Evolutionary conservation across 2,797 vertebrate genomes (phyloP).

Genomic region (Buceros bicornis): DNA sequence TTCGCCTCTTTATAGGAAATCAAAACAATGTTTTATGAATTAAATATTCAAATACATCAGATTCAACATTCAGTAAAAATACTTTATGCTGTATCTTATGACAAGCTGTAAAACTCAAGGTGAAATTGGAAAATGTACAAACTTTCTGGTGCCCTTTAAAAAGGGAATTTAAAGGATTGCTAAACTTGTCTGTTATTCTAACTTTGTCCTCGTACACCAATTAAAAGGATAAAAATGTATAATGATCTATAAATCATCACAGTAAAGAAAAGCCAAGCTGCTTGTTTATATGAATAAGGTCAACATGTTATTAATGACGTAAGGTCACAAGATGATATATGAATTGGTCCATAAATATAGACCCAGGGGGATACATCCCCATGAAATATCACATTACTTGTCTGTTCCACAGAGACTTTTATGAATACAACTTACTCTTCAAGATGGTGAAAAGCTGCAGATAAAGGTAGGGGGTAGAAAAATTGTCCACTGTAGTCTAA

Average conservation of each 20-base stretch:
- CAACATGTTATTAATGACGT: slow-evolving; percentile 7
- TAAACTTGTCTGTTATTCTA: slow-evolving; percentile 19
- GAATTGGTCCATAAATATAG: slow-evolving; percentile 32
- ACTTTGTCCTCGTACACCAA: neutral
- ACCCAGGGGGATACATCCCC: neutral
- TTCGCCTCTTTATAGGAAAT: slow-evolving; percentile 1
- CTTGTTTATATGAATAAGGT: slow-evolving; percentile 35
- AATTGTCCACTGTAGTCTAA: neutral
- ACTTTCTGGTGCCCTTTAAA: slow-evolving; percentile 2
- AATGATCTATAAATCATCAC: slow-evolving; percentile 23
- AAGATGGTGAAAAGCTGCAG: slow-evolving; percentile 6
- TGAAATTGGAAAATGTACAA: slow-evolving; percentile 6
- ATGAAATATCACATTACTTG: slow-evolving; percentile 1
- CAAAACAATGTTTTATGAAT: slow-evolving; percentile 35
- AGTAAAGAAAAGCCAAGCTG: slow-evolving; percentile 4
- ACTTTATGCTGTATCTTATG: neutral
- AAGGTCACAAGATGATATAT: slow-evolving; percentile 25
- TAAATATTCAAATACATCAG: slow-evolving; percentile 48
- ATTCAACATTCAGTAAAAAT: slow-evolving; percentile 19
- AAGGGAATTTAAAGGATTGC: neutral
- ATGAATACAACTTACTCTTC: slow-evolving; percentile 14
- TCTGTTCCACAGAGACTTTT: neutral
- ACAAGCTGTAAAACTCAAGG: neutral
- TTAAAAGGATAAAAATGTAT: neutral
- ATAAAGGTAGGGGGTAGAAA: neutral